Base-by-base conservation (phyloP, 2,113 vertebrate genomes). In the Zapus hudsonius region DNA sequence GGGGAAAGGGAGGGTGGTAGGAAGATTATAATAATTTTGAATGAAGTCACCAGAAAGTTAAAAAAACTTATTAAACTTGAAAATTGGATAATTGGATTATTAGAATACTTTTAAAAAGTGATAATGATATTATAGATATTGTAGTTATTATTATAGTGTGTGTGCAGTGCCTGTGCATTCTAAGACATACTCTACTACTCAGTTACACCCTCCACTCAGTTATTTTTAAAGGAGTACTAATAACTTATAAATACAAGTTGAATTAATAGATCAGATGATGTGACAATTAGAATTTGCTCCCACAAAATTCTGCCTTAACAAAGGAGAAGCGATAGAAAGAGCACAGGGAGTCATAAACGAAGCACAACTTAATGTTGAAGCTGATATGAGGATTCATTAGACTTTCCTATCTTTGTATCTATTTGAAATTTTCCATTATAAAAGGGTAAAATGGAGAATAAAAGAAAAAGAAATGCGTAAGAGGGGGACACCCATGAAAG, bases 371-470 rank as follows among this genome's bases (percentile, higher is more conserved):
- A 84, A 81, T 31, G 15, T 3, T 90, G 15, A 90, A 90, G 55
- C 36, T 83, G 16, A 93, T 57, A 82, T 23, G 33, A 12, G 52
- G 9, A 61, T 42, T 55, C 47, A 70, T 55, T 82, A 86, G 17
- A 64, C 67, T 89, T 89, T 81, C 29, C 76, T 92, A 86, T 42
- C 11, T 90, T 85, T 85, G 22, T 20, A 36, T 85, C 52, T 64
- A 67, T 42, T 80, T 75, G 25, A 63, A 69, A 17, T 70, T 82
- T 42, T 75, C 31, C 33, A 86, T 57, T 86, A 90, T 81, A 76
- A 86, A 69, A 85, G 61, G 69, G 86, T 59, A 81, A 72, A 70
- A 90, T 27, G 36, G n/a, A 38, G 0, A 38, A 6, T 33, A 15
- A 55, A 64, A 85, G 20, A 20, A 72, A 55, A 9, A 81, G 63